Base-by-base conservation (phyloP, 2,797 vertebrate genomes). In the Lithobates pipiens region DNA sequence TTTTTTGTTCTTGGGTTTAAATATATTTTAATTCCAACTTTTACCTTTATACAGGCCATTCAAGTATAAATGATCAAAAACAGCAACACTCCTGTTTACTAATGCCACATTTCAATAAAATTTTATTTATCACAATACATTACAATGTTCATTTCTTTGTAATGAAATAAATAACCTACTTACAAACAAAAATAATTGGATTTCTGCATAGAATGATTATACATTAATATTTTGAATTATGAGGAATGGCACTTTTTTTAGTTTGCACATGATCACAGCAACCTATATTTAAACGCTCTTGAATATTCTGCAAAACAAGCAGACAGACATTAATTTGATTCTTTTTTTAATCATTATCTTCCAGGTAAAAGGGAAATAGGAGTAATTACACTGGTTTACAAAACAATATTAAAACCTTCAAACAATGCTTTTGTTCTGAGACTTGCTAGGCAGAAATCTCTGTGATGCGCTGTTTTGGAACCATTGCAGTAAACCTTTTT, bases 201-300 rank as follows among this genome's bases (percentile, higher is more conserved):
- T 46, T 69, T 67, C 85, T 86, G 85, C 85, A 86, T 86, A 86
- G 78, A 81, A 86, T 86, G 44, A 86, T 39, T 44, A 50, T 36
- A 68, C 73, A 75, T 68, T 70, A 77, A 71, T 72, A 46, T 15
- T 61, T 5, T 72, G 42, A 29, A n/a, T 72, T 69, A 69, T 76
- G 63, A 76, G 76, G 69, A 23, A 85, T 85, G 84, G 77, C 70
- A 85, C 61, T 50, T 85, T 67, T 29, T 34, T 50, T 69, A 44
- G 65, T 65, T 32, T 46, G 39, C 67, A 71, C 42, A 71, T 80
- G 27, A 69, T 39, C 10, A 78, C 39, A 42, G 63, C 18, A 77
- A 42, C 23, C 23, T 61, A 76, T 10, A 36, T 63, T 21, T 21
- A 36, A 34, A 71, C 69, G 18, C 7, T 73, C 13, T 25, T 44